Percentiles rank a stretch among this genome's conserved stretches.
These are phyloP conservation scores for Cephalopholis sonnerati DNA, from an alignment of 2,113 vertebrate genomes.

Conservation along the genomic window DNA sequence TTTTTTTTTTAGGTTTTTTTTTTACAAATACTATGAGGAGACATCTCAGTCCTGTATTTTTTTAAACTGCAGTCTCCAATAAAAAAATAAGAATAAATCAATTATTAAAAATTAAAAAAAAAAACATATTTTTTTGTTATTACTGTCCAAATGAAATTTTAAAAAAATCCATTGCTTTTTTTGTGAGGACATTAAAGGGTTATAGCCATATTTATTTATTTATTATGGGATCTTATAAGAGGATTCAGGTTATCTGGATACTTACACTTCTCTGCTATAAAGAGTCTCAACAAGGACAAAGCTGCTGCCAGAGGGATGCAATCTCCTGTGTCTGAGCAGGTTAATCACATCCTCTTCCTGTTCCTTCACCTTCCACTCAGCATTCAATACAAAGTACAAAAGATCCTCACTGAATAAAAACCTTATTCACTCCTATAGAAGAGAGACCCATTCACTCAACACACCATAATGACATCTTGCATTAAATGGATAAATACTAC, in stretches of 20 bases:
- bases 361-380: not conserved
- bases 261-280: not conserved
- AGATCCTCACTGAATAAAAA: not conserved
- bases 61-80: too few relatives aligned
- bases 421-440: not conserved
- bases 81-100: too few relatives aligned
- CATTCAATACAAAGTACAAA: not conserved
- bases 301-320: not conserved
- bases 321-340: conserved; percentile 1
- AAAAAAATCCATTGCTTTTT: too few relatives aligned
- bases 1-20: too few relatives aligned
- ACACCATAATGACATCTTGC: not conserved
- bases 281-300: not conserved
- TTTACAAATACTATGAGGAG: too few relatives aligned
- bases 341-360: conserved; percentile 10
- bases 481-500: not conserved
- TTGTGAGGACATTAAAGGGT: too few relatives aligned
- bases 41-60: too few relatives aligned
- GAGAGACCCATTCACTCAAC: not conserved
- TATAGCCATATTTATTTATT: too few relatives aligned
- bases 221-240: not conserved
- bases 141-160: too few relatives aligned
- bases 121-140: too few relatives aligned
- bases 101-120: too few relatives aligned
- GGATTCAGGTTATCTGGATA: not conserved